Percentiles rank a stretch among this genome's conserved stretches.
phyloP scores from a whole-genome alignment of 2,888 invertebrate genomes.

The Nymphalis urticae region DNA sequence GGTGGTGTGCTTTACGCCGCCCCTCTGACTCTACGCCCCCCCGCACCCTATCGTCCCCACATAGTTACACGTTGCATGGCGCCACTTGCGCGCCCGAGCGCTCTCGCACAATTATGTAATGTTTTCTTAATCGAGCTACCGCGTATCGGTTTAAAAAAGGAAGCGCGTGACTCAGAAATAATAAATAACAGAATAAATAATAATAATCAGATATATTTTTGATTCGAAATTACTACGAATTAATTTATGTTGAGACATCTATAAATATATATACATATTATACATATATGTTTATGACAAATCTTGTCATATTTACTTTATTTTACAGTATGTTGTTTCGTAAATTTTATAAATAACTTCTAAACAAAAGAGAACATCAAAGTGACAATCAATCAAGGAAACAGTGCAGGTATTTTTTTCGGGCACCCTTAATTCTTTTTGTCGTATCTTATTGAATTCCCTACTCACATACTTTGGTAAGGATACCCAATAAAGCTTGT shows the following conservation, averaged over 20 bases:
- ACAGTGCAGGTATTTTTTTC: slow-evolving; percentile 57
- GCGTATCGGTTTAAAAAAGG: slow-evolving; percentile 61
- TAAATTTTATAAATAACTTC: slow-evolving; percentile 11
- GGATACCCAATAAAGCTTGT: slow-evolving; percentile 77
- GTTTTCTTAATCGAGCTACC: slow-evolving; percentile 77
- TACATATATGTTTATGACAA: too few relatives aligned
- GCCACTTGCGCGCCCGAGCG: slow-evolving; percentile 74
- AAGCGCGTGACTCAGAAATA: slow-evolving; percentile 37
- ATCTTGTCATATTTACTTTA: neutral
- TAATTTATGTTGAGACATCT: too few relatives aligned
- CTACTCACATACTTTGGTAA: slow-evolving; percentile 69
- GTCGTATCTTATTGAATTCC: slow-evolving; percentile 77
- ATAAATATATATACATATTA: too few relatives aligned
- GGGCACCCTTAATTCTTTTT: slow-evolving; percentile 68
- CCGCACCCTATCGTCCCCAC: slow-evolving; percentile 64
- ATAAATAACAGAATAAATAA: slow-evolving; percentile 11
- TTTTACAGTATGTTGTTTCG: neutral
- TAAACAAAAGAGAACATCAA: slow-evolving; percentile 46
- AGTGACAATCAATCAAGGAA: slow-evolving; percentile 53
- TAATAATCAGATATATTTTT: too few relatives aligned
- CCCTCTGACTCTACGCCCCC: slow-evolving; percentile 58
- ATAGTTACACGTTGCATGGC: slow-evolving; percentile 78
- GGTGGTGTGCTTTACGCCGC: slow-evolving; percentile 66
- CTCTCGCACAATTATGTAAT: slow-evolving; percentile 78
- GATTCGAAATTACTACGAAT: too few relatives aligned